Evolutionary conservation across 2,888 invertebrate species (phyloP).

Genomic region (Pogonocherus hispidulus): DNA sequence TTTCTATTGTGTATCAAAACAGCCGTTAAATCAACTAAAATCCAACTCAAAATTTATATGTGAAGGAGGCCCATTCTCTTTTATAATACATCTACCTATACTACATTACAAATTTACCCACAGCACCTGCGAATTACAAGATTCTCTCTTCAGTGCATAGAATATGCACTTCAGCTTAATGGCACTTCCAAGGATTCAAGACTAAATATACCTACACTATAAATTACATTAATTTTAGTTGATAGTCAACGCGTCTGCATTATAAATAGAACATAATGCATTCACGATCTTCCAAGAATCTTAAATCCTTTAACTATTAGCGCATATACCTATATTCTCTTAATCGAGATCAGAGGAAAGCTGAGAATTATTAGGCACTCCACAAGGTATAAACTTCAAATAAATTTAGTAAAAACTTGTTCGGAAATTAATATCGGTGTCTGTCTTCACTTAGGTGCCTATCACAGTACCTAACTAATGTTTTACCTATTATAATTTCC

Average conservation of each 20-base stretch:
- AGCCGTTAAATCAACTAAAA: too few species aligned
- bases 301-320: neutral
- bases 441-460: neutral
- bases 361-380: neutral
- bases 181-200: neutral
- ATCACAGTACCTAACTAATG: neutral
- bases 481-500: too few species aligned
- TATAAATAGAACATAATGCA: constrained; percentile 2
- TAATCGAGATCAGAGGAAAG: constrained; percentile 1
- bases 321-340: neutral
- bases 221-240: neutral
- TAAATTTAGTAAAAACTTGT: neutral
- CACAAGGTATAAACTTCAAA: neutral
- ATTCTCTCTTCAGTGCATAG: too few species aligned
- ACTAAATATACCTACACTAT: neutral
- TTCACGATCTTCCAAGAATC: neutral
- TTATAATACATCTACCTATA: too few species aligned
- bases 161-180: neutral
- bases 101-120: too few species aligned
- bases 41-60: too few species aligned
- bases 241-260: neutral
- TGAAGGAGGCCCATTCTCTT: too few species aligned
- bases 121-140: too few species aligned
- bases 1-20: too few species aligned
- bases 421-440: neutral